Base-by-base conservation (phyloP, 2,888 invertebrate species). In the Gandaritis pyraliata region DNA sequence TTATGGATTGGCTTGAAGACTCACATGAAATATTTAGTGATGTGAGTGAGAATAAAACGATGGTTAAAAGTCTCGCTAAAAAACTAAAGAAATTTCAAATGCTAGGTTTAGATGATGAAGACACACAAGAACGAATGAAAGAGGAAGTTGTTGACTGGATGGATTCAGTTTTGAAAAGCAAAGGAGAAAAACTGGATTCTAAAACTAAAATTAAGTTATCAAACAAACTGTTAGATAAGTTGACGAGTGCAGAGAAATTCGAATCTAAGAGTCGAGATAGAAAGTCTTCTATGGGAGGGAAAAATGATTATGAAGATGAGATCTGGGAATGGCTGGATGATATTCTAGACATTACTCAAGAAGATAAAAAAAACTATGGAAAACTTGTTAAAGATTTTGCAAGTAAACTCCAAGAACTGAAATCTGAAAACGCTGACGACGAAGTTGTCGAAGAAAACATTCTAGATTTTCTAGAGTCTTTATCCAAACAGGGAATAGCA, bases 71-170 rank as follows among this genome's bases (percentile, higher is more conserved):
- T 10, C 64, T 80, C 18, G 66, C 70, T 12, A 66, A 64, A n/a
- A 74, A 71, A 33, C 47, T 80, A 15, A 58, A 68, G 8, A 57
- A 64, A 45, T 7, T 73, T 30, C 65, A 72, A 50, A 46, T 64
- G 10, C 47, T 67, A 33, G 68, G 64, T 3, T 48, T 58, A 2
- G 51, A 70, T 45, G 63, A 71, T 11, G 48, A 50, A 8, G 23
- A 68, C 4, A 51, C 68, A 11, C 30, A 64, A 36, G 56, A 68
- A 43, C 50, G 72, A 61, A 49, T 78, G n/a, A 43, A 59, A 16
- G 41, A 72, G 43, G 66, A 69, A 53, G 23, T 78, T 6, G 59
- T 16, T 13, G 63, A 74, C 41, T 80, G 75, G 76, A 55, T 81
- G 10, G 64, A 70, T 33, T 60, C 55, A 7, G 57, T 71, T 41